Base-by-base conservation (phyloP, 2,113 vertebrate genomes). In the Ovis canadensis region DNA sequence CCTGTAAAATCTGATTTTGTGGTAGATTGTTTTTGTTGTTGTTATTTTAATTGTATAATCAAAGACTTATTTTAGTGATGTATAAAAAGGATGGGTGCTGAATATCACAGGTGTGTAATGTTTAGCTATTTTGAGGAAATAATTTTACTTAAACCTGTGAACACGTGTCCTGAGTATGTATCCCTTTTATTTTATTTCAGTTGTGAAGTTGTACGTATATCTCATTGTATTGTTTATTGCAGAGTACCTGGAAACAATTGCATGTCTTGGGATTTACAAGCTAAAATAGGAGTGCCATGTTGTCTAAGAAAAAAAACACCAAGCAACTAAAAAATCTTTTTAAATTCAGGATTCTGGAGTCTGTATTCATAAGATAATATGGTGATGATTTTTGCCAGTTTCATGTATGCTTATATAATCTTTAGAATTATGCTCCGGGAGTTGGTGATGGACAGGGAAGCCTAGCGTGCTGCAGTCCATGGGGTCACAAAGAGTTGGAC, bases 181-280 rank as follows among this genome's bases (percentile, higher is more conserved):
- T 88, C 36, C 25, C 25, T 82, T 97, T 98, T 94, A 83, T 82
- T 94, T 96, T 96, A 83, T 95, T 97, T 95, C 62, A 94, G 91
- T 94, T 84, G 88, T 82, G 89, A 96, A 86, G 77, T 88, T 52
- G 19, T 92, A 54, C 36, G 36, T 90, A 33, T 7, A 16, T 36
- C 62, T 95, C 27, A 74, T 88, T 96, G 83, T 85, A 33, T 9
- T 98, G 98, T 98, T 98, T 98, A 78, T 96, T 97, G 78, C 33
- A 19, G 33, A 10, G 36, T 88, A 3, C 94, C 16, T 99, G 67
- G 98, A 98, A 98, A 99, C 98, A 21, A 45, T 93, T 59, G 12
- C 33, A 43, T 98, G 96, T 33, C 94, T 98, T 98, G 96, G 97
- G 94, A 96, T 98, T 98, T 98, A 86, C 92, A 95, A 95, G 62